Evolutionary conservation across 2,797 vertebrate species (phyloP), one percentile per base, ranked within the genome.

Genomic region (Rhodeus uyekii): DNA sequence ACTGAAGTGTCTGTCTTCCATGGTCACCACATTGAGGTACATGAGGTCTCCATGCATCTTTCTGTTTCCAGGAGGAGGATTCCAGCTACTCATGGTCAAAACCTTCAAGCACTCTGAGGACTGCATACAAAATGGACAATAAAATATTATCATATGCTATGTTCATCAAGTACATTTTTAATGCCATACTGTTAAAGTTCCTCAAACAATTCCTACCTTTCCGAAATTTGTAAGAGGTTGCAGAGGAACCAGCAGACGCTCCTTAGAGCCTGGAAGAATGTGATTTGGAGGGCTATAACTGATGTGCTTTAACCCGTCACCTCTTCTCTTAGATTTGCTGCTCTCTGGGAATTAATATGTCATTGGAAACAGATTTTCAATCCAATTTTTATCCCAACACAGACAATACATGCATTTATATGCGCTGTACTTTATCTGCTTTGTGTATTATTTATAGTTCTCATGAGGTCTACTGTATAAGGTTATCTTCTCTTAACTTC

Each of bases 41-140:
- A 98, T 96, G 53, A 99, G 92, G 91, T 99, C 97, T 22, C 97
- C 97, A 0, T 99, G 97, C 96, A 99, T 98, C 87, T 96, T 98
- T 14, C 97, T 93, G 92, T 98, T 98, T 44, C 97, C 97, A 0
- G 97, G 97, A 0, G 97, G 97, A 3, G 97, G 97, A 87, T 99
- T 99, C 97, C 97, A 98, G 91, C 95, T 97, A 8, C 97, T 98
- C 95, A 96, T 95, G 0, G 95, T 96, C 87, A 99, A 86, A 0
- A 97, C 95, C 89, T 96, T 96, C 74, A 98, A 93, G 91, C 96
- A 98, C 92, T 97, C 96, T 84, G 97, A 89, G 34, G 96, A 95
- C 97, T 98, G 55, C 19, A 69, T 42, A 74, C 44, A 80, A 50
- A 39, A 80, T 74, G 0, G 69, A 10, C 29, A 53, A 84, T 18